Base-by-base conservation (phyloP, 2,888 invertebrate genomes). In the Cryptocephalus primarius region DNA sequence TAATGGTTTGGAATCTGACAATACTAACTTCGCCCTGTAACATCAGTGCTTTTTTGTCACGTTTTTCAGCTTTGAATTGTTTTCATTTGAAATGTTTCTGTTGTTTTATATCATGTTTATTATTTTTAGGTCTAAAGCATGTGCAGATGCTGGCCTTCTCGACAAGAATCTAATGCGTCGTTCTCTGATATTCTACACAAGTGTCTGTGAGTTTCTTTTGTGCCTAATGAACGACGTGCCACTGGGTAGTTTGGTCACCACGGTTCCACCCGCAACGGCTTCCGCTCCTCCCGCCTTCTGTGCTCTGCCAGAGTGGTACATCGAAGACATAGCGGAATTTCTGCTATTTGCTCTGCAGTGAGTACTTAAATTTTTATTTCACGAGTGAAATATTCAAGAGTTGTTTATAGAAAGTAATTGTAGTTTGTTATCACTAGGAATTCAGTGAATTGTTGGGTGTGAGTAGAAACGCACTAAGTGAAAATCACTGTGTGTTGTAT, bases 251-350 rank as follows among this genome's bases (percentile, higher is more conserved):
- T 70, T 70, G 42, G 66, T 72, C 55, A 72, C 75, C 2, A 69
- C 71, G 58, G 67, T 81, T 50, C 80, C 82, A 11, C 73, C 74
- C 41, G 75, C 22, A 22, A 22, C 78, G 40, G 74, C 77, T 34
- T 78, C 79, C 55, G 75, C 83, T 42, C 80, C 87, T 11, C 76
- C 78, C 57, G 77, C 84, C 58, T 96, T 95, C 75, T 82, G 85
- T 45, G 90, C 94, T 59, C 77, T 92, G 64, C 97, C 97, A 38
- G 96, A 97, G 75, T 96, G 94, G 88, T 91, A 93, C 69, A 83
- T 97, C 57, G 97, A 97, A 72, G 96, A 97, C 67, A 86, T 96
- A 59, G 93, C 96, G 9, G 96, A 97, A 71, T 92, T 96, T 71
- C 78, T 96, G 62, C 79, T 94, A 33, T 94, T 95, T 66, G 82